These are phyloP conservation scores for Dioctria rufipes DNA, from an alignment of 2,888 invertebrate species.

Conservation along the genomic window DNA sequence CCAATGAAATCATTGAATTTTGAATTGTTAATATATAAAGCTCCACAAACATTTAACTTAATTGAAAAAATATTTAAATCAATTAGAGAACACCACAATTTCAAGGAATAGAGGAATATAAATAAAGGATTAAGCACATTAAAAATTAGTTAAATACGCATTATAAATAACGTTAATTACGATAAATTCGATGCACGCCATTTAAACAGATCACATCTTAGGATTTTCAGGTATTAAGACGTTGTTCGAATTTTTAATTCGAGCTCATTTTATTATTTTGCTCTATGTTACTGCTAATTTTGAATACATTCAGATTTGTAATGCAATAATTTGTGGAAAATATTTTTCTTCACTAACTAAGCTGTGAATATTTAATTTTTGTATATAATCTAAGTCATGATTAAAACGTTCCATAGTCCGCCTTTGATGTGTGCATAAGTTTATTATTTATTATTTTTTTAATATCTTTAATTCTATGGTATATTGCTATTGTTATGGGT, in stretches of 20 bases:
- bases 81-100: not conserved
- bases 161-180: slow-evolving; percentile 29
- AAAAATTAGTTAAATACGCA: slow-evolving; percentile 38
- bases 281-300: not conserved
- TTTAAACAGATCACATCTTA: slow-evolving; percentile 39
- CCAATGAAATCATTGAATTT: not conserved
- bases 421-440: too few relatives aligned
- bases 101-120: not conserved
- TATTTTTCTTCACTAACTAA: too few relatives aligned
- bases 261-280: not conserved
- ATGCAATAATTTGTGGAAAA: too few relatives aligned
- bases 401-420: too few relatives aligned
- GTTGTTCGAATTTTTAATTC: slow-evolving; percentile 29
- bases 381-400: too few relatives aligned
- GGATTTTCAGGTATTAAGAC: slow-evolving; percentile 28
- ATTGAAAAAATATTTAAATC: slow-evolving; percentile 1
- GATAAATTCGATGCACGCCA: slow-evolving; percentile 29
- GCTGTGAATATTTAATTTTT: too few relatives aligned
- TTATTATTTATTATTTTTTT: too few relatives aligned
- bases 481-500: too few relatives aligned
- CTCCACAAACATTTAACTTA: not conserved
- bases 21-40: not conserved
- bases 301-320: not conserved
- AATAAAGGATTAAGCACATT: slow-evolving; percentile 17
- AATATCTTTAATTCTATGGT: too few relatives aligned